A percentile compares a stretch with the other conserved stretches of the same genome.
Evolutionary conservation across 2,797 vertebrate species (phyloP).

Genomic region (Rhyacichthys aspro): DNA sequence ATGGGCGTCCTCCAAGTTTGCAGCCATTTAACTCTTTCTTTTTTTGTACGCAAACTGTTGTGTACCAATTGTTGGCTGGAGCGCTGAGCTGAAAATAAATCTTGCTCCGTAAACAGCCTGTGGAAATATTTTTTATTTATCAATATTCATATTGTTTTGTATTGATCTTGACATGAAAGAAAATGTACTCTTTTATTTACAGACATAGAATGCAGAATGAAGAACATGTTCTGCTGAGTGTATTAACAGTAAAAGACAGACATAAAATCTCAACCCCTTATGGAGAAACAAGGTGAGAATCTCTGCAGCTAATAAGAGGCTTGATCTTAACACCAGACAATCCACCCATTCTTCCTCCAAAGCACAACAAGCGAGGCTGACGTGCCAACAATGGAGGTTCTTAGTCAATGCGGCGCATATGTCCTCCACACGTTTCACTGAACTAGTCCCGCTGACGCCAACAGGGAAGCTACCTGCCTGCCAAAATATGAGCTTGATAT

Average conservation of each 20-base stretch:
- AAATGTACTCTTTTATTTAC: background rate
- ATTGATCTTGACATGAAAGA: background rate
- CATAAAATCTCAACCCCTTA: background rate
- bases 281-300: conserved; percentile 30
- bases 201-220: too few species aligned
- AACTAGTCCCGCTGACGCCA: conserved; percentile 38
- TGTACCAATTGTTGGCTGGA: too few species aligned
- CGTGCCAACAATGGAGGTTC: conserved; percentile 35
- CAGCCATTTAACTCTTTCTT: too few species aligned
- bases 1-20: too few species aligned
- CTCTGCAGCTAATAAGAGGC: conserved; percentile 21
- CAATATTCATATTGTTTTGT: background rate
- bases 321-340: conserved; percentile 31
- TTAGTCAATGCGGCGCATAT: conserved; percentile 46
- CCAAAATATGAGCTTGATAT: conserved; percentile 50
- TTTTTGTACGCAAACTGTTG: too few species aligned
- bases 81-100: too few species aligned
- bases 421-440: conserved; percentile 44
- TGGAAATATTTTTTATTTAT: background rate
- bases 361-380: conserved; percentile 37
- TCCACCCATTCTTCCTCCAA: conserved; percentile 25
- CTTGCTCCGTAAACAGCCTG: background rate
- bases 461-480: conserved; percentile 27
- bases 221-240: background rate
- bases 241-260: background rate